These are phyloP conservation scores for Drosophila elegans DNA, from an alignment of 1,140 invertebrate genomes.

Conservation along the genomic window DNA sequence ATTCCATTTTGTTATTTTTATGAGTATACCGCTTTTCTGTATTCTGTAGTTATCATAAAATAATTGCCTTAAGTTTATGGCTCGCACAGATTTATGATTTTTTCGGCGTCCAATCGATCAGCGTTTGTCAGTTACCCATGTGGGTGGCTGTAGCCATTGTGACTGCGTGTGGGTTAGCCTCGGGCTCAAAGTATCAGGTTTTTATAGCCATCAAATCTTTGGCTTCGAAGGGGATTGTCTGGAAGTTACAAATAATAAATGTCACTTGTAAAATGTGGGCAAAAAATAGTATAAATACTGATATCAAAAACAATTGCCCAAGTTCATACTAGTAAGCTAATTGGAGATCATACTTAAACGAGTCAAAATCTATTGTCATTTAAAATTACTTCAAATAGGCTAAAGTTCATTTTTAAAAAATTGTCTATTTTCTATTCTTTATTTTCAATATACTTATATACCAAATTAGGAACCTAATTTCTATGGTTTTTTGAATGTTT, in stretches of 20 bases:
- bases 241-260: background rate
- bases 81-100: slow-evolving; percentile 63
- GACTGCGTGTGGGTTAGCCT: slow-evolving; percentile 73
- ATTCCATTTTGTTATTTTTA: slow-evolving; percentile 9
- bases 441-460: too few species aligned
- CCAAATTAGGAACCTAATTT: too few species aligned
- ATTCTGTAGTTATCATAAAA: slow-evolving; percentile 65
- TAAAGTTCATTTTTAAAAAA: too few species aligned
- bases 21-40: slow-evolving; percentile 22
- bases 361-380: too few species aligned
- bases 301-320: too few species aligned
- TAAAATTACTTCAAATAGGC: too few species aligned
- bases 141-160: slow-evolving; percentile 67
- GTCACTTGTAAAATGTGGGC: background rate
- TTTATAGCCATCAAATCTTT: slow-evolving; percentile 25
- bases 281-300: background rate
- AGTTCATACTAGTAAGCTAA: too few species aligned
- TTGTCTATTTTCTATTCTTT: too few species aligned
- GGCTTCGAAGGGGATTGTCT: slow-evolving; percentile 19
- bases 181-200: slow-evolving; percentile 51
- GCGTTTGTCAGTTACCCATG: slow-evolving; percentile 70
- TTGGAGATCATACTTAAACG: too few species aligned
- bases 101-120: slow-evolving; percentile 67
- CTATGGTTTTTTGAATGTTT: too few species aligned
- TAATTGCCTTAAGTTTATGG: slow-evolving; percentile 67